Conservation (phyloP, 2,113 vertebrate species). For the Micromys minutus region DNA sequence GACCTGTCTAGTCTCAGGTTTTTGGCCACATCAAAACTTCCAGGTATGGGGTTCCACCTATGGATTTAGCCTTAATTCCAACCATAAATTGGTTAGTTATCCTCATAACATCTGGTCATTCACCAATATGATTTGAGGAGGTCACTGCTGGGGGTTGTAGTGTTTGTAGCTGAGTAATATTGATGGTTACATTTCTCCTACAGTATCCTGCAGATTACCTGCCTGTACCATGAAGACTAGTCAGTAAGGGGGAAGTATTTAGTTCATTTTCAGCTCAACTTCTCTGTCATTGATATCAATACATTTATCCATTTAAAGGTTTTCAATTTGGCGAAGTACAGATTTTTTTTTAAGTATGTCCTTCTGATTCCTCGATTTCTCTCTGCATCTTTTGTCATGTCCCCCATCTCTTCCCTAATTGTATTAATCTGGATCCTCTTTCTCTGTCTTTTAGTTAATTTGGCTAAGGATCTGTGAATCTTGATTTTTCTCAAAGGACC, state of each 20-base stretch:
- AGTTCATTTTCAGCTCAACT: neutral
- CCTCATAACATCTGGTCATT: neutral
- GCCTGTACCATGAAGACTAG: neutral
- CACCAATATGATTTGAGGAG: neutral
- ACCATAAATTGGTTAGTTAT: neutral
- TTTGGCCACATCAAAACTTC: neutral
- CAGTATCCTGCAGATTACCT: neutral
- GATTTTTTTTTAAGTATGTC: neutral
- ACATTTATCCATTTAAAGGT: neutral
- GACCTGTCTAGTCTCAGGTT: neutral
- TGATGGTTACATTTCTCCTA: neutral
- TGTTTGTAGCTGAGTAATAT: neutral
- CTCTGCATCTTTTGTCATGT: neutral
- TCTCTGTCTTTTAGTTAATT: neutral
- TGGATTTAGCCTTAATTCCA: neutral
- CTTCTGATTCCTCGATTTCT: neutral
- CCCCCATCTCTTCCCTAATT: neutral
- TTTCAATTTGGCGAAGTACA: neutral
- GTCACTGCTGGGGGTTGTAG: neutral
- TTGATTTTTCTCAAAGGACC: neutral
- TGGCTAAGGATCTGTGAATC: neutral
- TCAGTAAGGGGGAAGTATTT: neutral
- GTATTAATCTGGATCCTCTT: neutral
- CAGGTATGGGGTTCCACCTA: neutral
- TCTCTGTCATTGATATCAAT: neutral